These are phyloP conservation scores for Chamaetylas fuelleborni DNA, from an alignment of 2,113 vertebrate species.

Conservation along the genomic window DNA sequence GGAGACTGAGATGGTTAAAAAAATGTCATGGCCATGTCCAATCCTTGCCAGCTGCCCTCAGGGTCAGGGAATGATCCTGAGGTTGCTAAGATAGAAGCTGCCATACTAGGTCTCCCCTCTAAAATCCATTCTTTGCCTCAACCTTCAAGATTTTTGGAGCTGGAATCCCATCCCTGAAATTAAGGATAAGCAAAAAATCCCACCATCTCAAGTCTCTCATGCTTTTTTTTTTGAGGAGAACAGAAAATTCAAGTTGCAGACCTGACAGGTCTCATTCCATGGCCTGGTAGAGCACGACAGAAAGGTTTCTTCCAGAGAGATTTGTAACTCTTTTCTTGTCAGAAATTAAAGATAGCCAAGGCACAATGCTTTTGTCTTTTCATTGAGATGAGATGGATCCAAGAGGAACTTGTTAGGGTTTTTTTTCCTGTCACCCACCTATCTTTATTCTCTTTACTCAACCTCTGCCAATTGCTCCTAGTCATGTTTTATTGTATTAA, in stretches of 20 bases:
- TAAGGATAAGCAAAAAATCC: not conserved
- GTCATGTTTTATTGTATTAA: not conserved
- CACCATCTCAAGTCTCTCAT: accelerated
- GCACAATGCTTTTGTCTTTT: not conserved
- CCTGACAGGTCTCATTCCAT: not conserved
- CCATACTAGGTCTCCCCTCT: not conserved
- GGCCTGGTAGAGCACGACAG: not conserved
- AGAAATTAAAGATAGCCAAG: not conserved
- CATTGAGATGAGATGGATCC: not conserved
- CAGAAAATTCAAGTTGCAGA: not conserved
- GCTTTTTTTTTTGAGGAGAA: not conserved
- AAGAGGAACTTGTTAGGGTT: not conserved
- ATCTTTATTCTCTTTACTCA: not conserved
- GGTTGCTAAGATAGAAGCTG: not conserved
- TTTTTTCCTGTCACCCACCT: not conserved
- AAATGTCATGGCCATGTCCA: not conserved
- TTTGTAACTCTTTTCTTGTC: not conserved
- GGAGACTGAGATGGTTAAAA: not conserved
- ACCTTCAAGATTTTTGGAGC: not conserved
- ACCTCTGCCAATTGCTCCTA: not conserved
- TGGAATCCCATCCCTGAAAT: not conserved
- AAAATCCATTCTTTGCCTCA: not conserved
- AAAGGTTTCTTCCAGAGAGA: not conserved
- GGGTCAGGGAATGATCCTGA: not conserved
- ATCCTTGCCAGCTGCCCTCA: not conserved